These are phyloP conservation scores for Channa striata DNA, from an alignment of 2,797 vertebrate species.

Conservation along the genomic window DNA sequence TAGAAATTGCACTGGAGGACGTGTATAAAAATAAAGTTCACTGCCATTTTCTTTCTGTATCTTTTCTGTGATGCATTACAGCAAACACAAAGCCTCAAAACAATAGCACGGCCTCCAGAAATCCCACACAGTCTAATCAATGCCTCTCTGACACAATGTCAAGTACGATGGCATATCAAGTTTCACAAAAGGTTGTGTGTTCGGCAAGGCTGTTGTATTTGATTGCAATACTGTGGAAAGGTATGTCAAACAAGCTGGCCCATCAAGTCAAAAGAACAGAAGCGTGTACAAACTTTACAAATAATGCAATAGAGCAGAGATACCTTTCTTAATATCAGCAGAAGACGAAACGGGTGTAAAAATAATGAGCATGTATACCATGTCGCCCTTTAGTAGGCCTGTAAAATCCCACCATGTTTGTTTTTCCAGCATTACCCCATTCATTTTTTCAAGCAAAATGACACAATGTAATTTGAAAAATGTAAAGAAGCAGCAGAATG, in stretches of 20 bases:
- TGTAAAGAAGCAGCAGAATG: conserved; percentile 1
- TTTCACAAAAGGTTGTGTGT: background rate
- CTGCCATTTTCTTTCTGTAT: background rate
- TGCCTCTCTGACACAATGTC: background rate
- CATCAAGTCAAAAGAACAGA: too few species aligned
- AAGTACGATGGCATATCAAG: background rate
- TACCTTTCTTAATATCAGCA: too few species aligned
- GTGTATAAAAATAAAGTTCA: too few species aligned
- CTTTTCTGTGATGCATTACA: background rate
- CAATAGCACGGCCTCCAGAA: background rate
- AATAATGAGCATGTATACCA: conserved; percentile 21
- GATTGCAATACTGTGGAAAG: too few species aligned
- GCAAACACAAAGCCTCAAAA: background rate
- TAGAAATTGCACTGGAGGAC: too few species aligned
- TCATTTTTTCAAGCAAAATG: conserved; percentile 11
- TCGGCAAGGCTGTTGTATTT: too few species aligned
- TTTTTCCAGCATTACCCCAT: conserved; percentile 11
- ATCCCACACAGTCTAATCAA: background rate
- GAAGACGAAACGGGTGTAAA: too few species aligned
- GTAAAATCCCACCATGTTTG: conserved; percentile 13
- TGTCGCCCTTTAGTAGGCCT: conserved; percentile 10
- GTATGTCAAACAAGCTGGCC: too few species aligned
- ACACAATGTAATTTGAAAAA: background rate
- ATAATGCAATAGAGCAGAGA: background rate
- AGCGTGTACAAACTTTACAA: background rate